Conservation (phyloP, 2,888 invertebrate genomes). For the Dusona sp. region DNA sequence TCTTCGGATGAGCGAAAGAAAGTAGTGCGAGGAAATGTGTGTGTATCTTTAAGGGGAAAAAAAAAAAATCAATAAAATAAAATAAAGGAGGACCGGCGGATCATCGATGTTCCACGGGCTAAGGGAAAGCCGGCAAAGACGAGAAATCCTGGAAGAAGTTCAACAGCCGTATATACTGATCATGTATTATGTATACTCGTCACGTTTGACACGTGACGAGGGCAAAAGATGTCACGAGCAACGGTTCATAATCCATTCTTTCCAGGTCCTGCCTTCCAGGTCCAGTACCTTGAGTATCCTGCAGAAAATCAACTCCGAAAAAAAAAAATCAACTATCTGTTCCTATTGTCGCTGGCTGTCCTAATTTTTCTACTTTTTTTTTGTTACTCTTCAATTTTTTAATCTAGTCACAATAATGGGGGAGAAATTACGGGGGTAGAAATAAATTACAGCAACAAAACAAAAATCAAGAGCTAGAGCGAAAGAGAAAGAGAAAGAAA, state of each 20-base stretch:
- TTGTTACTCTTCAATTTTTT: slow-evolving; percentile 77
- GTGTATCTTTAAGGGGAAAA: slow-evolving; percentile 51
- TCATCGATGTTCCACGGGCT: slow-evolving; percentile 38
- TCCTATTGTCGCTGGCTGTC: slow-evolving; percentile 82
- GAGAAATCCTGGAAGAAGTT: slow-evolving; percentile 69
- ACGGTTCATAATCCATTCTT: slow-evolving; percentile 84
- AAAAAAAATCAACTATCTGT: slow-evolving; percentile 73
- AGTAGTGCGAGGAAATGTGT: slow-evolving; percentile 33
- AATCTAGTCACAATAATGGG: slow-evolving; percentile 48
- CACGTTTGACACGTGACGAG: slow-evolving; percentile 60
- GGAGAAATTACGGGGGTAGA: slow-evolving; percentile 48
- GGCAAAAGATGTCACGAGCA: slow-evolving; percentile 62
- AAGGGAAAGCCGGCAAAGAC: slow-evolving; percentile 62
- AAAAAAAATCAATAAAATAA: slow-evolving; percentile 39
- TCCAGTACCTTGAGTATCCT: slow-evolving; percentile 83
- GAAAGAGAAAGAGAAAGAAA: slow-evolving; percentile 27
- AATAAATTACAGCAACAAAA: slow-evolving; percentile 66
- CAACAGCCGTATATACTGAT: slow-evolving; percentile 49
- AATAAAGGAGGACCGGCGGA: slow-evolving; percentile 60
- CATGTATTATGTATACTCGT: slow-evolving; percentile 41
- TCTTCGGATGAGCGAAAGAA: slow-evolving; percentile 1
- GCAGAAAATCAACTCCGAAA: slow-evolving; percentile 82
- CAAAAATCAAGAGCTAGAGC: slow-evolving; percentile 1
- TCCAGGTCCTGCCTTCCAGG: slow-evolving; percentile 85
- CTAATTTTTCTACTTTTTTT: slow-evolving; percentile 72